phyloP scores from a whole-genome alignment of 2,888 invertebrate genomes.

The Tillus elongatus region DNA sequence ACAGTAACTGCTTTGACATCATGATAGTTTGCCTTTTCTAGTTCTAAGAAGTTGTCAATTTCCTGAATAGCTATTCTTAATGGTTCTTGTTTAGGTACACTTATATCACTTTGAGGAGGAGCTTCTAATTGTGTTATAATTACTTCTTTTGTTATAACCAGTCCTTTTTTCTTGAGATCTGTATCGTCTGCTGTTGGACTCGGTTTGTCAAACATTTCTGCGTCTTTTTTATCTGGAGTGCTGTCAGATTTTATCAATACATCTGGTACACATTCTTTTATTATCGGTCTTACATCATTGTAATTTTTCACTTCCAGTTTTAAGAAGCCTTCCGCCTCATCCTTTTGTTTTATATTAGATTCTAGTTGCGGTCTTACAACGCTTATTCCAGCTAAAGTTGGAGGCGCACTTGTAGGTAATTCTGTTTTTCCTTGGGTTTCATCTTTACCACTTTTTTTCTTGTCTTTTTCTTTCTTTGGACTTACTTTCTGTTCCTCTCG shows the following conservation, averaged over 20 bases:
- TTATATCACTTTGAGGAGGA: no score
- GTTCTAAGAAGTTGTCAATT: constrained; percentile 15
- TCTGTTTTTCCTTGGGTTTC: not conserved
- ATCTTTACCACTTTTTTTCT: not conserved
- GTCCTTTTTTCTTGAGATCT: constrained; percentile 7
- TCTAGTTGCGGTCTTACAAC: no score
- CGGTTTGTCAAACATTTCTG: constrained; percentile 12
- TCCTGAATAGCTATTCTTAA: not conserved
- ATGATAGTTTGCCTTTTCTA: constrained; percentile 19
- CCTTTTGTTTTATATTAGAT: constrained; percentile 7
- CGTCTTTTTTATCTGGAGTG: constrained; percentile 16
- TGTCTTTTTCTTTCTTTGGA: not conserved
- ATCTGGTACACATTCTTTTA: no score
- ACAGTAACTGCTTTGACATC: constrained; percentile 19
- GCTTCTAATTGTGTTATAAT: constrained; percentile 6
- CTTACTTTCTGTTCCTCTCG: constrained; percentile 29
- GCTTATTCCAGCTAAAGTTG: constrained; percentile 17
- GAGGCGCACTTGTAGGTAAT: not conserved
- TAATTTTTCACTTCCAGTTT: constrained; percentile 25
- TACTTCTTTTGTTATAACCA: constrained; percentile 4
- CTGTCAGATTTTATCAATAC: no score
- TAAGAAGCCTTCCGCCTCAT: constrained; percentile 21
- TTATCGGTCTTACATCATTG: constrained; percentile 20
- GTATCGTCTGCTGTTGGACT: constrained; percentile 11
- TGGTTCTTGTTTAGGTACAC: no score